These are phyloP conservation scores for Notarius lentiginosus DNA, from an alignment of 2,113 vertebrate species.

Conservation along the genomic window DNA sequence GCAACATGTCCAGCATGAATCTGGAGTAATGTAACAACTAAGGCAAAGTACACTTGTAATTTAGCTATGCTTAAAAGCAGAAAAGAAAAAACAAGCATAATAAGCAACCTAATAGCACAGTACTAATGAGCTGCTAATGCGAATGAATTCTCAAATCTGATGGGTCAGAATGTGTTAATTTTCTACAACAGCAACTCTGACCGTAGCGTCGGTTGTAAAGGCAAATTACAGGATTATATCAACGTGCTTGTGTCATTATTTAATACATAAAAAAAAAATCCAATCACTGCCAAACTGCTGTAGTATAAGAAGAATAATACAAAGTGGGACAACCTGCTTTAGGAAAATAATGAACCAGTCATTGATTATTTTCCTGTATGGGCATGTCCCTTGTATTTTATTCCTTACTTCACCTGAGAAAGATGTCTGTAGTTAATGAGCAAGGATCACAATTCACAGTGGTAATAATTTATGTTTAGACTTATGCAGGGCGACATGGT, in stretches of 20 bases:
- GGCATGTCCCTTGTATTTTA: not conserved
- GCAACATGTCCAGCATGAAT: not conserved
- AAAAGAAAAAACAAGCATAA: not conserved
- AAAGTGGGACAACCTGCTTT: not conserved
- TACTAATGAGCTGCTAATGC: not conserved
- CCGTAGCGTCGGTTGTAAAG: not conserved
- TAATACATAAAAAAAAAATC: not conserved
- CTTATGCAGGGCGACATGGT: not conserved
- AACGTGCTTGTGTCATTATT: not conserved
- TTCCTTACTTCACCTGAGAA: not conserved
- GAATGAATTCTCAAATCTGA: not conserved
- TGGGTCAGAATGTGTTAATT: not conserved
- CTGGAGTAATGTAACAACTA: not conserved
- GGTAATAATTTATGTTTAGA: not conserved
- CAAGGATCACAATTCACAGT: not conserved
- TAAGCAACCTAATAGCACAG: not conserved
- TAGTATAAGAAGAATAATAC: not conserved
- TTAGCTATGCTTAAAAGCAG: not conserved
- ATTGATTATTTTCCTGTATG: not conserved
- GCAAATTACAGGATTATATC: not conserved
- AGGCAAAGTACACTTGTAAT: not conserved
- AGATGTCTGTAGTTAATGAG: not conserved
- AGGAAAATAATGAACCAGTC: not conserved
- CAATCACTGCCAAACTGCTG: not conserved
- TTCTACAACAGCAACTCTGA: not conserved